A percentile compares a stretch with the other conserved stretches of the same genome.
These are phyloP conservation scores for Ciconia boyciana DNA, from an alignment of 2,113 vertebrate species.

Conservation along the genomic window DNA sequence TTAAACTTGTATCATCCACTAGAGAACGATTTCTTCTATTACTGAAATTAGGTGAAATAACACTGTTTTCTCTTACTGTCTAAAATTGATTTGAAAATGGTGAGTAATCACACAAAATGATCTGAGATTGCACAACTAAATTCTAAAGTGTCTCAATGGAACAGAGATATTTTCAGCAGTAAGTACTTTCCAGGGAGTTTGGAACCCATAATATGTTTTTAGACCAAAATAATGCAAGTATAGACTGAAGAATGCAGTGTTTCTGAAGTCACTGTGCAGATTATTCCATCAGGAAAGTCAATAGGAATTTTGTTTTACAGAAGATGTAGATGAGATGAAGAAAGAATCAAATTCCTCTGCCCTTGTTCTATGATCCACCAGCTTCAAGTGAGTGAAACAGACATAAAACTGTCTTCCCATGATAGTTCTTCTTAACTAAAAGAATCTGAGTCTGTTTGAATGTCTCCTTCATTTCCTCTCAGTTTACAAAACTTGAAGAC, in stretches of 20 bases:
- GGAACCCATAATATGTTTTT: neutral
- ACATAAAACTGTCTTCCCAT: neutral
- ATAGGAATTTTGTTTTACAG: neutral
- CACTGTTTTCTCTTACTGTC: neutral
- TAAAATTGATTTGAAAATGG: conserved; percentile 17
- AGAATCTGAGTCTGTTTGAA: neutral
- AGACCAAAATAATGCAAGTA: neutral
- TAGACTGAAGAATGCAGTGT: neutral
- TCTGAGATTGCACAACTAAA: neutral
- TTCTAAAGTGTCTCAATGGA: neutral
- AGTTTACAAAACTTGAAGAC: neutral
- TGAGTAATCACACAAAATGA: neutral
- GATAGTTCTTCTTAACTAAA: neutral
- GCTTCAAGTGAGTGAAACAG: neutral
- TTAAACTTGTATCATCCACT: neutral
- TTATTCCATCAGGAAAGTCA: neutral
- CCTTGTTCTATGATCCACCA: neutral
- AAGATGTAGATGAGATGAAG: neutral
- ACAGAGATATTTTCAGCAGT: neutral
- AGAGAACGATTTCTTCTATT: neutral
- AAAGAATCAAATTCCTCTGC: neutral
- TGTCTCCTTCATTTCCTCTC: neutral
- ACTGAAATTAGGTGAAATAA: neutral
- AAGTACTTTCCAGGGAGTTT: neutral
- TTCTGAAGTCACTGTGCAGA: neutral